phyloP scores from a whole-genome alignment of 92 coral and sea anemone species.

The Virgularia gustaviana region DNA sequence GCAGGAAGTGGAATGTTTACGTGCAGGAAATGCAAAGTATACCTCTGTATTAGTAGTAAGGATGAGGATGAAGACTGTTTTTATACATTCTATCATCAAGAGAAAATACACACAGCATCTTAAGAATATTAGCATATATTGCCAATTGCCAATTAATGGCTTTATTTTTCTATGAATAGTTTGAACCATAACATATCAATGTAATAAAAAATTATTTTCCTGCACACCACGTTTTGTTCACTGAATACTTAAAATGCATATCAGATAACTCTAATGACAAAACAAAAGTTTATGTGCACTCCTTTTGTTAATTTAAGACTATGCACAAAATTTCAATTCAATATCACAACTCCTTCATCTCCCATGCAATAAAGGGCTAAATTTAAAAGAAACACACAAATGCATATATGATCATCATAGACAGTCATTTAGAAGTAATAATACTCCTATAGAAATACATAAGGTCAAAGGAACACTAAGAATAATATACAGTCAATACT shows the following conservation, averaged over 20 bases:
- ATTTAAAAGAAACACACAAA: no score
- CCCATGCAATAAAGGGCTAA: conserved; percentile 6
- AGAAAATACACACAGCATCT: neutral
- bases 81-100: neutral
- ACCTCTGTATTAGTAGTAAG: neutral
- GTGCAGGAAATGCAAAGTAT: conserved; percentile 13
- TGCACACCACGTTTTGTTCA: neutral
- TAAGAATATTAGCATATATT: neutral
- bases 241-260: neutral
- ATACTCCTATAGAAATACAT: no score
- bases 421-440: no score
- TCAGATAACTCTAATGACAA: neutral
- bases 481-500: no score
- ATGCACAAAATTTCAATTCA: neutral
- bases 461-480: no score
- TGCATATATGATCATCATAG: no score
- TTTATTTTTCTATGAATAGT: neutral
- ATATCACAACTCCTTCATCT: neutral
- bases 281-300: neutral
- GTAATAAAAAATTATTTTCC: neutral
- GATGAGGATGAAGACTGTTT: conserved; percentile 16
- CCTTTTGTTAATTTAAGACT: neutral
- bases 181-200: neutral
- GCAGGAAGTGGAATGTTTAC: no score
- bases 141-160: neutral